These are phyloP conservation scores for Tretioscincus oriximinensis DNA, from an alignment of 2,113 vertebrate species.

Conservation along the genomic window DNA sequence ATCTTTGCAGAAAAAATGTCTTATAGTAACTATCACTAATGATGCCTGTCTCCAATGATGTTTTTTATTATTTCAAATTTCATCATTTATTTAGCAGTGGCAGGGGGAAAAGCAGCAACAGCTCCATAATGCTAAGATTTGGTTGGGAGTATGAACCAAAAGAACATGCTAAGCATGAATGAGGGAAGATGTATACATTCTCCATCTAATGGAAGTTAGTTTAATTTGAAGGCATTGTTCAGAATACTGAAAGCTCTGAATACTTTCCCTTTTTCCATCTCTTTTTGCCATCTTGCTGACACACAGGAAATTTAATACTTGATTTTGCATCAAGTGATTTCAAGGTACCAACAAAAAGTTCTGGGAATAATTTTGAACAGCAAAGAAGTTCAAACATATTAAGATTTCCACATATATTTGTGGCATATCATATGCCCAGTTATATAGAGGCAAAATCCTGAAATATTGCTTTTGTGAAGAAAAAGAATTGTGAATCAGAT, in stretches of 20 bases:
- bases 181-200: slow-evolving; percentile 34
- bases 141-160: background rate
- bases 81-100: background rate
- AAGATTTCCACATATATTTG: too few species aligned
- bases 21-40: background rate
- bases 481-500: too few species aligned
- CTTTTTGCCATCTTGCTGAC: background rate
- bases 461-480: too few species aligned
- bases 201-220: slow-evolving; percentile 6
- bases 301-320: background rate
- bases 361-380: slow-evolving; percentile 3
- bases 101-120: background rate
- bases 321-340: background rate
- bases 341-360: background rate
- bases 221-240: slow-evolving; percentile 13
- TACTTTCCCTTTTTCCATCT: slow-evolving; percentile 29
- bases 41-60: slow-evolving; percentile 10
- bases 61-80: slow-evolving; percentile 7
- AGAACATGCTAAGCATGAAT: background rate
- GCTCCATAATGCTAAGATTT: background rate
- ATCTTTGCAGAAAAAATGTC: background rate
- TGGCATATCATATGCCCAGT: too few species aligned
- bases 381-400: background rate
- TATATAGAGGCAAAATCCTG: too few species aligned
- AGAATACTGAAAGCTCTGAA: slow-evolving; percentile 13